Evolutionary conservation across 1,140 invertebrate species (phyloP), one percentile per base, ranked within the genome.

Genomic region (Heliconius congener): DNA sequence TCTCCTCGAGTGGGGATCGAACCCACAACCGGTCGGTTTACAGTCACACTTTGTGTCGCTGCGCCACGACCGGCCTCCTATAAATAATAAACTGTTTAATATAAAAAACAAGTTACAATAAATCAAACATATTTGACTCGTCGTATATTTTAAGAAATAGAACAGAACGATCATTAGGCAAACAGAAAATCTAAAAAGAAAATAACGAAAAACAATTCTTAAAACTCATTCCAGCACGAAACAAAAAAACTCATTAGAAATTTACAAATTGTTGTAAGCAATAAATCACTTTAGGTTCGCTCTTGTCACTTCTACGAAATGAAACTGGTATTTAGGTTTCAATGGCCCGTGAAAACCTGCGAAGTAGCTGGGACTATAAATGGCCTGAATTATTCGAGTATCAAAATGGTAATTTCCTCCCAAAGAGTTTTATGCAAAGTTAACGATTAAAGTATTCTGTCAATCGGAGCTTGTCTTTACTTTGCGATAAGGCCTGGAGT

Each of bases 311-410:
- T 66, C 9, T 66, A 66, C 60, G 27, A 66, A 66, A 66, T 70
- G 42, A 71, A 50, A 23, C 74, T 66, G 37, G 9, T 57, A 70
- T 71, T 76, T 60, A 42, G 3, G 4, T 39, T 71, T 76, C 37
- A 76, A 76, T 76, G 23, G 74, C 6, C 37, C 74, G 74, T 30
- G 74, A 76, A 76, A 76, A 76, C 74, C 74, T 76, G 57, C n/a
- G 23, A 76, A 76, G 57, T 42, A 8, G 27, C 66, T 42, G 30
- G 3, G 74, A 76, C 74, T 76, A 76, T 60, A 70, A 76, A 76
- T 76, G 74, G 30, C 3, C 39, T 46, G 42, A 71, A 71, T 76
- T 76, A 76, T 70, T 76, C n/a, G 74, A 34, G 55, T 60, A 60
- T 39, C 37, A 34, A 75, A 75, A 75, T 55, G 74, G 39, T 76